phyloP scores from a whole-genome alignment of 2,113 vertebrate species.

The Aplodontia rufa region DNA sequence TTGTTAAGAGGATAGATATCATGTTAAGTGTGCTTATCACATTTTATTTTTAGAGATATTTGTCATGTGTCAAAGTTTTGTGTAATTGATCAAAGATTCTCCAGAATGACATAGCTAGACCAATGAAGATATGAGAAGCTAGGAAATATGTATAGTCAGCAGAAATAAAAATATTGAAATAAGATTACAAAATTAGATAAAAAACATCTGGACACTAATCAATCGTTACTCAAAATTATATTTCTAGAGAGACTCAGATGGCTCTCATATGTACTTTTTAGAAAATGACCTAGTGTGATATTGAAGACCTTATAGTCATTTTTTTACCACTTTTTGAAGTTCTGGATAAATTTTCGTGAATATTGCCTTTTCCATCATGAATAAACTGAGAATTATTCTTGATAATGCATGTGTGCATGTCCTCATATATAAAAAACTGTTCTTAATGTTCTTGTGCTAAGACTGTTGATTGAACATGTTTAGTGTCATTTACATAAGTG shows the following conservation, averaged over 20 bases:
- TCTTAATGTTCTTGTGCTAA: not conserved
- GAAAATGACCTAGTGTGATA: not conserved
- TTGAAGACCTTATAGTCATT: not conserved
- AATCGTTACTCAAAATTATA: not conserved
- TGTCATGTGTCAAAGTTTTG: not conserved
- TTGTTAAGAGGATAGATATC: not conserved
- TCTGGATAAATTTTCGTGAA: conserved; percentile 24
- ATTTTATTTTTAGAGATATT: not conserved
- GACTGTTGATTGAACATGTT: not conserved
- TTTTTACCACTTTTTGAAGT: not conserved
- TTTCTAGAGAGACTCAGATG: not conserved
- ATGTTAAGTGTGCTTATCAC: not conserved
- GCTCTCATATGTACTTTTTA: not conserved
- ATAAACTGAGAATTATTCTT: not conserved
- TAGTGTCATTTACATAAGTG: not conserved
- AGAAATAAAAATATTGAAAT: not conserved
- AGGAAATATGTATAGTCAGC: not conserved
- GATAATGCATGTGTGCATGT: not conserved
- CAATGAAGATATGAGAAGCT: not conserved
- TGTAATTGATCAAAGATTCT: not conserved
- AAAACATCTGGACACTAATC: not conserved
- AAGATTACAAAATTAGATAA: not conserved
- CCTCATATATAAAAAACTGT: not conserved
- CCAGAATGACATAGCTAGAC: not conserved
- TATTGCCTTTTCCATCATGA: not conserved